Base-by-base conservation (phyloP, 53 echinoderm and acorn worm genomes). In the Astropecten irregularis region DNA sequence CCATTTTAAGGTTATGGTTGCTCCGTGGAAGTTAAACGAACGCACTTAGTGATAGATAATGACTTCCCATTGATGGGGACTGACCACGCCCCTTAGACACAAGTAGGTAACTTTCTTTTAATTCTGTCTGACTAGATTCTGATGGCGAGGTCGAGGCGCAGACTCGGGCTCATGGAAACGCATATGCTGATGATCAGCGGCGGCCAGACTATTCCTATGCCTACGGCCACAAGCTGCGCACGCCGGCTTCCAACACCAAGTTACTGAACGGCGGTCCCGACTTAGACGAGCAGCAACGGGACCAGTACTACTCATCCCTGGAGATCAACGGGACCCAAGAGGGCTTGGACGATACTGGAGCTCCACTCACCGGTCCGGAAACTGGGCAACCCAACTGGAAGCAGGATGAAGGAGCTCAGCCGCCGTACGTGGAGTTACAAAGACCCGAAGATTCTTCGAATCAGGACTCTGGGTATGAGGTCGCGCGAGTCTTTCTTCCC, bases 301-400 rank as follows among this genome's bases (percentile, higher is more conserved):
- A 65, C 4, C 65, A 65, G 20, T 65, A 65, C 65, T 65, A 65
- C 38, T 65, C 65, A 19, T 38, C 36, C 8, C 65, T 65, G 19
- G 38, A 65, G 20, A 13, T 2, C 36, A 20, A 3, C 65, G 36
- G 21, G 2, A 21, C 7, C 21, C 6, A 16, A 38, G 30, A 38
- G 13, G 21, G 38, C 39, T 29, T 38, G 13, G 4, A 0, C 38
- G 38, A 16, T 27, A 4, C 29, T 11, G 65, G 20, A 7, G 30
- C n/a, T 2, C 30, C 11, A 5, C 18, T 13, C 0, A 37, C 65
- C 65, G 4, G 65, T 65, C 65, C 65, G 19, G 37, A 37, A 65
- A n/a, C 65, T 65, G 38, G 37, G 38, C 37, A 65, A 34, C 3
- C 59, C 23, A 25, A 25, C 28, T 26, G 28, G 30, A 3, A 27